These are phyloP conservation scores for Bovichtus diacanthus DNA, from an alignment of 2,797 vertebrate species.

Conservation along the genomic window DNA sequence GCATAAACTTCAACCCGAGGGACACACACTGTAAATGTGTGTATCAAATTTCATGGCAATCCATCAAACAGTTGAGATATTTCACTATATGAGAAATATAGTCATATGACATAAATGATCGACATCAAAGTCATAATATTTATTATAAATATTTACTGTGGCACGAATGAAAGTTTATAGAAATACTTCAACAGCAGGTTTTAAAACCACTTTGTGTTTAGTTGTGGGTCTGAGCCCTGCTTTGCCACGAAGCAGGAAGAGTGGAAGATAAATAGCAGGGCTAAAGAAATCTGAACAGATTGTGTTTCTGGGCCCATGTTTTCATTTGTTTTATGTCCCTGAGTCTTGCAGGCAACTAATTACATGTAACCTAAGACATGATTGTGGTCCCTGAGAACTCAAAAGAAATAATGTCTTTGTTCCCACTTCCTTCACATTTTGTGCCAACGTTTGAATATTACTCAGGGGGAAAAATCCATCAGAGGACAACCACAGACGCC, in stretches of 20 bases:
- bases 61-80: not conserved
- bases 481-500: not conserved
- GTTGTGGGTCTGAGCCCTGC: conserved; percentile 73
- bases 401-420: not conserved
- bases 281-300: not conserved
- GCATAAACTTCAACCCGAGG: not conserved
- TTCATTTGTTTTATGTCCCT: not conserved
- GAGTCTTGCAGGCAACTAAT: not conserved
- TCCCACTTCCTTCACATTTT: not conserved
- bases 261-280: conserved; percentile 64
- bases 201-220: not conserved
- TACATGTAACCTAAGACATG: not conserved
- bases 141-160: not conserved
- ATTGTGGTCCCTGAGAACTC: not conserved
- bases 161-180: not conserved
- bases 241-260: conserved; percentile 84
- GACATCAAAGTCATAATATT: not conserved
- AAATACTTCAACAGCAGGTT: not conserved
- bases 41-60: not conserved
- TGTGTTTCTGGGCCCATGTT: not conserved
- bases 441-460: not conserved
- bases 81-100: not conserved
- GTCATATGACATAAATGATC: not conserved
- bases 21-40: not conserved
- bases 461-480: not conserved